These are phyloP conservation scores for Pandemis heparana DNA, from an alignment of 2,888 invertebrate species.

Conservation along the genomic window DNA sequence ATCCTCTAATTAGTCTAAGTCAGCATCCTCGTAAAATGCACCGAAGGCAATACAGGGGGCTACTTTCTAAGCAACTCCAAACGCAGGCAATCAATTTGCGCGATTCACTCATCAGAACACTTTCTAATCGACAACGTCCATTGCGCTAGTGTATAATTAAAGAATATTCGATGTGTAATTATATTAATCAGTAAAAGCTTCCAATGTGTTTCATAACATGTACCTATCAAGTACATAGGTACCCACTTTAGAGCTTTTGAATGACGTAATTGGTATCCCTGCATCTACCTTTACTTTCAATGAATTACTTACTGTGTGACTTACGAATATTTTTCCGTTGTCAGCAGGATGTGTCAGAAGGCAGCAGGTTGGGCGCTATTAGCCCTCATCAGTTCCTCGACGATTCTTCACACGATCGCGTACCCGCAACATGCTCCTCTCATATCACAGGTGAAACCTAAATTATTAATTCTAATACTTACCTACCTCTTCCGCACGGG, in stretches of 20 bases:
- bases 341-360: conserved; percentile 87
- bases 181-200: conserved; percentile 46
- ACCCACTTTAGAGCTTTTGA: conserved; percentile 36
- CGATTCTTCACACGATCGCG: conserved; percentile 88
- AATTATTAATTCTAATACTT: conserved; percentile 23
- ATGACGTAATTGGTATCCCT: not conserved
- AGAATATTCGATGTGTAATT: conserved; percentile 54
- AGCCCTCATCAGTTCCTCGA: conserved; percentile 88
- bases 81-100: conserved; percentile 78
- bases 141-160: conserved; percentile 69
- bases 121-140: conserved; percentile 78
- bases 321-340: conserved; percentile 52
- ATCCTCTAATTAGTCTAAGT: conserved; percentile 69
- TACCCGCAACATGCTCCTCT: conserved; percentile 85
- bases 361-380: conserved; percentile 89
- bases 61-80: conserved; percentile 80
- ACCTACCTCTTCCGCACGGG: conserved; percentile 24
- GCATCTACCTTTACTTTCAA: conserved; percentile 38
- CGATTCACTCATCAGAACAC: conserved; percentile 82
- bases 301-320: conserved; percentile 45
- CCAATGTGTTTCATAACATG: conserved; percentile 10
- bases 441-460: conserved; percentile 73
- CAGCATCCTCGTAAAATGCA: conserved; percentile 72
- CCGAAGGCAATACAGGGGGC: conserved; percentile 64
- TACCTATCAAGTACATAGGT: conserved; percentile 27